Percentiles rank a stretch among this genome's conserved stretches.
phyloP scores from a whole-genome alignment of 2,797 vertebrate species.

The Poeciliopsis infans region DNA sequence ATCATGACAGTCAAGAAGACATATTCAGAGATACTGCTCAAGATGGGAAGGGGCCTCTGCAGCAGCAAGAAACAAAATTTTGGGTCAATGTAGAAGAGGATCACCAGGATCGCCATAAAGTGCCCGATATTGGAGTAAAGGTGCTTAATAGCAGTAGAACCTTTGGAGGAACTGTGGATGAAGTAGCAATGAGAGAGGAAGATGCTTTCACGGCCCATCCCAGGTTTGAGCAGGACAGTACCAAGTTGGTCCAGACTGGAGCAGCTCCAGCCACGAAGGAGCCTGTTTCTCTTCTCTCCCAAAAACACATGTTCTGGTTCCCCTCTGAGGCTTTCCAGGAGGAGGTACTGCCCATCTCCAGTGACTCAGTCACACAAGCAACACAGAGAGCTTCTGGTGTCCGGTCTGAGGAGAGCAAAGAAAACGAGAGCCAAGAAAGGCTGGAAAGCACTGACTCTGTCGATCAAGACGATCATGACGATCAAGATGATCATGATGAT shows the following conservation, averaged over 20 bases:
- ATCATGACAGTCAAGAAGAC: slow-evolving; percentile 53
- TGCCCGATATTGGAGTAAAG: slow-evolving; percentile 46
- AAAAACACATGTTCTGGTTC: slow-evolving; percentile 92
- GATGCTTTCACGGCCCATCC: slow-evolving; percentile 46
- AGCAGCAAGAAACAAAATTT: slow-evolving; percentile 47
- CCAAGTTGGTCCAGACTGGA: slow-evolving; percentile 47
- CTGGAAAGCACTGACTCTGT: slow-evolving; percentile 44
- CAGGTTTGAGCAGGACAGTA: slow-evolving; percentile 57
- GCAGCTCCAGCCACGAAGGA: slow-evolving; percentile 75
- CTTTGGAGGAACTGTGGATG: slow-evolving; percentile 27
- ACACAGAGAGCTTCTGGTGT: slow-evolving; percentile 72
- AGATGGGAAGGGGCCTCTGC: slow-evolving; percentile 18
- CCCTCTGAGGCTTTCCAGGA: slow-evolving; percentile 85
- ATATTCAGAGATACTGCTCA: slow-evolving; percentile 51
- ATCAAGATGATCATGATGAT: slow-evolving; percentile 35
- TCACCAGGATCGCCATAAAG: slow-evolving; percentile 44
- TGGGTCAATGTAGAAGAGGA: slow-evolving; percentile 40
- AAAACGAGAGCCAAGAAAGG: slow-evolving; percentile 64
- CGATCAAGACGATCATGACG: slow-evolving; percentile 31
- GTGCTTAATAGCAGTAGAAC: slow-evolving; percentile 35
- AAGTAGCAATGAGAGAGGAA: slow-evolving; percentile 38
- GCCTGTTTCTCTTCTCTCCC: slow-evolving; percentile 84
- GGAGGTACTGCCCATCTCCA: slow-evolving; percentile 61
- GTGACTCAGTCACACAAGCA: slow-evolving; percentile 69
- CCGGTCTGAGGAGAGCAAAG: slow-evolving; percentile 67